phyloP scores from a whole-genome alignment of 2,113 vertebrate species.

The rabbit (Oryctolagus cuniculus) region DNA sequence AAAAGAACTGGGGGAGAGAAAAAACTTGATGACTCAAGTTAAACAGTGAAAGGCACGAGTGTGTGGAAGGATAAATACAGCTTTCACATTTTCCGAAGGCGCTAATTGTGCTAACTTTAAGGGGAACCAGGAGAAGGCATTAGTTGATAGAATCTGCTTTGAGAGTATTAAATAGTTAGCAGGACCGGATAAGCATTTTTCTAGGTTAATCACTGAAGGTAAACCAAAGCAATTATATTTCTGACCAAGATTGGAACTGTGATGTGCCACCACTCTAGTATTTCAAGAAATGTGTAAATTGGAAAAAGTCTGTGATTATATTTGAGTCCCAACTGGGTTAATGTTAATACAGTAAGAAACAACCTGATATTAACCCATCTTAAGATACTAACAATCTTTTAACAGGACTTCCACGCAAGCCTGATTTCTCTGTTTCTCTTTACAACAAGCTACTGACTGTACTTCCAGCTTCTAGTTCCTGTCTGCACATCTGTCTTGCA shows the following conservation, averaged over 20 bases:
- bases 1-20: conserved; percentile 1
- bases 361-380: conserved; percentile 2
- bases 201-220: conserved; percentile 6
- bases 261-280: neutral
- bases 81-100: conserved; percentile 32
- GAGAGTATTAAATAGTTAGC: conserved; percentile 37
- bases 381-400: conserved; percentile 8
- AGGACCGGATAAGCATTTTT: conserved; percentile 25
- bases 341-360: neutral
- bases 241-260: conserved; percentile 54
- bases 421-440: conserved; percentile 33
- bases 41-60: neutral
- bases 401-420: neutral
- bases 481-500: neutral
- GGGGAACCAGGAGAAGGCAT: neutral
- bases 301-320: neutral
- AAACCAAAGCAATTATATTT: conserved; percentile 55
- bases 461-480: neutral
- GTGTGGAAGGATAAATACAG: neutral
- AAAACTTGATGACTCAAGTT: conserved; percentile 49
- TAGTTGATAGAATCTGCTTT: conserved; percentile 36
- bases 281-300: conserved; percentile 31
- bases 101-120: conserved; percentile 30
- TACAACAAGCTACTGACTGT: neutral
- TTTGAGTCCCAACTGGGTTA: neutral